Evolutionary conservation across 1,140 invertebrate species (phyloP).

Genomic region (Drosophila punjabiensis): DNA sequence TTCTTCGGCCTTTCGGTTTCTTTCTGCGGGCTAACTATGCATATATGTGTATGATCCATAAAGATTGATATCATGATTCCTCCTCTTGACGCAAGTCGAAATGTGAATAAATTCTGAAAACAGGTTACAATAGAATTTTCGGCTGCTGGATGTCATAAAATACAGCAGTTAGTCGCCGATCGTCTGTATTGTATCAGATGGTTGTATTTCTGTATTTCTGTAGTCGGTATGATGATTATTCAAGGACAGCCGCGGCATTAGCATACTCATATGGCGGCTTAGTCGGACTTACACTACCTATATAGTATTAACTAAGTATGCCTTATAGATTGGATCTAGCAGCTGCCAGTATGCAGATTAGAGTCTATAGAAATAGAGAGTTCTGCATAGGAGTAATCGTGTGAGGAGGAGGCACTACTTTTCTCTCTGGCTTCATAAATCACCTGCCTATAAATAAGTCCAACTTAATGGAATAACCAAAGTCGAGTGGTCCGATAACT

Average conservation of each 20-base stretch:
- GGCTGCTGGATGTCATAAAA: constrained; percentile 69
- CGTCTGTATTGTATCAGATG: constrained; percentile 54
- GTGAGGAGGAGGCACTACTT: neutral
- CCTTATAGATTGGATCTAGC: constrained; percentile 59
- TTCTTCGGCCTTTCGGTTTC: constrained; percentile 66
- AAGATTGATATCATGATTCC: constrained; percentile 73
- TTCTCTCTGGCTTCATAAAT: constrained; percentile 55
- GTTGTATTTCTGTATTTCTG: constrained; percentile 25
- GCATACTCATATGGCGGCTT: constrained; percentile 69
- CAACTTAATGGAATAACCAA: constrained; percentile 66
- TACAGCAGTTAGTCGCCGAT: constrained; percentile 60
- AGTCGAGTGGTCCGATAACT: constrained; percentile 58
- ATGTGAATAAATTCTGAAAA: constrained; percentile 47
- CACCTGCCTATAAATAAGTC: constrained; percentile 75
- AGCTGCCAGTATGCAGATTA: constrained; percentile 72
- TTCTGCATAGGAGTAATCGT: neutral
- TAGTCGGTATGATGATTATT: constrained; percentile 41
- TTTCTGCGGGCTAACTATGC: constrained; percentile 21
- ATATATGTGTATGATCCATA: constrained; percentile 58
- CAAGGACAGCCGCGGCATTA: constrained; percentile 66
- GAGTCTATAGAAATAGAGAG: constrained; percentile 9
- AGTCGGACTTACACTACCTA: constrained; percentile 59
- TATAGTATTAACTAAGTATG: constrained; percentile 43
- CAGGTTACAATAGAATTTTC: constrained; percentile 70
- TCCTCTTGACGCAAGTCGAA: constrained; percentile 58